phyloP scores from a whole-genome alignment of 2,113 vertebrate genomes.

The Speoplatyrhinus poulsoni region DNA sequence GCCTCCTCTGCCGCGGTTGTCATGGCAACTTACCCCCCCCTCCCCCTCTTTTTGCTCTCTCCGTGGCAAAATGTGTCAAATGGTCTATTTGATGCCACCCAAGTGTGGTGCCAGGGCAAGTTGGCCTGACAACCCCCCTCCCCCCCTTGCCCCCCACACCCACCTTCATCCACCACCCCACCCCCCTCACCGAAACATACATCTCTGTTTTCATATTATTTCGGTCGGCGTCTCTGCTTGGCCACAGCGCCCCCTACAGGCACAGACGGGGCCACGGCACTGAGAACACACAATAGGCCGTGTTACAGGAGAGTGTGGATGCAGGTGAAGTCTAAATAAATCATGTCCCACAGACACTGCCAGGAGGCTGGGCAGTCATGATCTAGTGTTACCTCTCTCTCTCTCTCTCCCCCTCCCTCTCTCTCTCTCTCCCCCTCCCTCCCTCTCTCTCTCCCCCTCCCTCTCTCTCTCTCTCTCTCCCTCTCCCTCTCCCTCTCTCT shows the following conservation, averaged over 20 bases:
- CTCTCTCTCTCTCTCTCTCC: neutral
- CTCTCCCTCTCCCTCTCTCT: neutral
- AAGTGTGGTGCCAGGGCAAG: neutral
- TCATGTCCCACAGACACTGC: slow-evolving; percentile 27
- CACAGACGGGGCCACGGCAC: neutral
- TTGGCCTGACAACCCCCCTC: slow-evolving; percentile 2
- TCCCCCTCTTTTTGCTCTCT: neutral
- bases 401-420: neutral
- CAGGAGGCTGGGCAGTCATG: slow-evolving; percentile 26
- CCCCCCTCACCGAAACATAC: neutral
- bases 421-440: neutral
- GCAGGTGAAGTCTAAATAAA: slow-evolving; percentile 28
- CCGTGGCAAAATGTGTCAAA: slow-evolving; percentile 8
- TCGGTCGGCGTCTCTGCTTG: neutral
- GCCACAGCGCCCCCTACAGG: neutral
- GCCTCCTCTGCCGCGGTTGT: neutral
- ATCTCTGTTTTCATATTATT: slow-evolving; percentile 12
- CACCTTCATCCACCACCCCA: too few species aligned
- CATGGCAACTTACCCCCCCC: neutral
- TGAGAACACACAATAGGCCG: neutral
- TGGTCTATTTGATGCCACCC: slow-evolving; percentile 5
- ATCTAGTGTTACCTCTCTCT: slow-evolving; percentile 26
- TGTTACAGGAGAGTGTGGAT: neutral
- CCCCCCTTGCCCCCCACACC: neutral
- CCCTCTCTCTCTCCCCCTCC: neutral